Evolutionary conservation across 2,888 invertebrate species (phyloP).

Genomic region (Archaeoteleia sp.): DNA sequence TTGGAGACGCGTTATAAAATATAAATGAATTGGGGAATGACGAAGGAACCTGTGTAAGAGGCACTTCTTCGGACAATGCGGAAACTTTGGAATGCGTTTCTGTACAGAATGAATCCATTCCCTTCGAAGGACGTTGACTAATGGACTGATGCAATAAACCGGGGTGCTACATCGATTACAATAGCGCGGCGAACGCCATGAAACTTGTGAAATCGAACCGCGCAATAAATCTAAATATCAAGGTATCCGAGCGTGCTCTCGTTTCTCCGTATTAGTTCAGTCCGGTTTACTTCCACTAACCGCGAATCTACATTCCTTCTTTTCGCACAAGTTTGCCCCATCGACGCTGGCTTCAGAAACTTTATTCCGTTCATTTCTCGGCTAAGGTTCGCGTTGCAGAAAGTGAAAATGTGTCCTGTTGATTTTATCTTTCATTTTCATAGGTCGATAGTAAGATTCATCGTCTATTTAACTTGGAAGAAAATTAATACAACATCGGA

Average conservation of each 20-base stretch:
- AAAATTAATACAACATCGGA: slow-evolving; percentile 9
- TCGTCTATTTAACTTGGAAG: slow-evolving; percentile 4
- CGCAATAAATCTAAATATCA: slow-evolving; percentile 70
- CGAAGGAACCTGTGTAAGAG: neutral
- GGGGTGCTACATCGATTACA: slow-evolving; percentile 65
- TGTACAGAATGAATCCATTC: neutral
- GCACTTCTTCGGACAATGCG: neutral
- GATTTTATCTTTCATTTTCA: neutral
- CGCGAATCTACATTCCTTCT: slow-evolving; percentile 5
- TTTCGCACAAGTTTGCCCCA: no score
- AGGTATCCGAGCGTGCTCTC: slow-evolving; percentile 60
- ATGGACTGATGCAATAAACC: slow-evolving; percentile 64
- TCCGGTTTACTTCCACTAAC: slow-evolving; percentile 42
- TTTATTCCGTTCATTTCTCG: no score
- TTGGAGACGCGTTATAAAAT: no score
- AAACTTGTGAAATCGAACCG: slow-evolving; percentile 60
- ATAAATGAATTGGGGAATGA: no score
- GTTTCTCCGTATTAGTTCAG: slow-evolving; percentile 64
- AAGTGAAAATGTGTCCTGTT: neutral
- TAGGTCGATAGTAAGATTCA: neutral
- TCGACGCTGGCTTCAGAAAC: no score
- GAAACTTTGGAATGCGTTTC: neutral
- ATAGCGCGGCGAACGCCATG: slow-evolving; percentile 39
- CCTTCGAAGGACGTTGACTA: slow-evolving; percentile 48
- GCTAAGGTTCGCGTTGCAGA: no score